Conservation (phyloP, 2,888 invertebrate species). For the Belgica antarctica region DNA sequence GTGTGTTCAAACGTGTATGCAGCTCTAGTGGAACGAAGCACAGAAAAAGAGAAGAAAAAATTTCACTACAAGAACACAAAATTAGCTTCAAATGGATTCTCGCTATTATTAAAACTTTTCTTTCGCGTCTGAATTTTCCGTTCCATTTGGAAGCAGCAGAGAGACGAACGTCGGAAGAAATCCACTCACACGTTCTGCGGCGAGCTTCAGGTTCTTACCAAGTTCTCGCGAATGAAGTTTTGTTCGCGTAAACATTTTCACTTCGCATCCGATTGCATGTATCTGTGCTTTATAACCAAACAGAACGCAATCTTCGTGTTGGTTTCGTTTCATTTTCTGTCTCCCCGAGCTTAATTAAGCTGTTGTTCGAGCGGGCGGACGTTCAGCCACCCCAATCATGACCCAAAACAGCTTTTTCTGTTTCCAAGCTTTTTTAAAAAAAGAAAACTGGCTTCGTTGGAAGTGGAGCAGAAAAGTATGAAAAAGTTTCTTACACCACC, state of each 20-base stretch:
- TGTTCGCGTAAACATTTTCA: conserved; percentile 8
- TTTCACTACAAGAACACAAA: conserved; percentile 23
- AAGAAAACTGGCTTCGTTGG: too few species aligned
- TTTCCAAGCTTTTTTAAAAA: background rate
- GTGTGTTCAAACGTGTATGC: conserved; percentile 26
- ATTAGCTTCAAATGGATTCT: conserved; percentile 25
- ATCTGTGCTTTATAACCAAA: conserved; percentile 37
- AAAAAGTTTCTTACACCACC: background rate
- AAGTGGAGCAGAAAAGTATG: background rate
- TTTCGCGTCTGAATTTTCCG: conserved; percentile 33
- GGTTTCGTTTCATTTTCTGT: conserved; percentile 19
- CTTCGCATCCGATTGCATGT: conserved; percentile 16
- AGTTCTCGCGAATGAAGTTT: conserved; percentile 1
- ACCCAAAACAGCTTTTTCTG: conserved; percentile 12
- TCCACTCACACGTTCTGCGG: background rate
- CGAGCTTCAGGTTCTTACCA: background rate
- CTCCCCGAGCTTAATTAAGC: conserved; percentile 16
- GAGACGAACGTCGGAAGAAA: background rate
- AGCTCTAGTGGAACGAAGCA: conserved; percentile 43
- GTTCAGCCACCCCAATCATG: background rate
- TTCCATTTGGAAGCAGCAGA: background rate
- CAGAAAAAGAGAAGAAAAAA: conserved; percentile 28
- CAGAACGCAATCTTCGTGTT: conserved; percentile 6
- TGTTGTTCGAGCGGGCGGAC: background rate
- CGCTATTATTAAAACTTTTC: conserved; percentile 25